Percentiles rank a stretch among this genome's conserved stretches.
Evolutionary conservation across 2,797 vertebrate genomes (phyloP).

Genomic region (Semaprochilodus insignis): DNA sequence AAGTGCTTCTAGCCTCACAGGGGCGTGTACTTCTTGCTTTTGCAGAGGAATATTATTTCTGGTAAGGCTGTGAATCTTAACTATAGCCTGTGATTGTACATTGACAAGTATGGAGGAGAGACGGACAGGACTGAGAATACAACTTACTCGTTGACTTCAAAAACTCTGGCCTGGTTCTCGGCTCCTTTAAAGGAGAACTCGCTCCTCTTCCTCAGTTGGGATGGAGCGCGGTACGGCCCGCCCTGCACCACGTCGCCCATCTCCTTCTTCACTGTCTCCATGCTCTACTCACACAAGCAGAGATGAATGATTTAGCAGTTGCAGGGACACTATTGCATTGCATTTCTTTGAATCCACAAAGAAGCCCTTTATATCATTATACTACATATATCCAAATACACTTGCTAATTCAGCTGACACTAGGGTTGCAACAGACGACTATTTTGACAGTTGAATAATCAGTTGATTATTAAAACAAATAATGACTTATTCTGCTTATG

Average conservation of each 20-base stretch:
- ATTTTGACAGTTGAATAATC: too few relatives aligned
- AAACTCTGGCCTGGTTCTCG: conserved; percentile 79
- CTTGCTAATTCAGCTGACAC: too few relatives aligned
- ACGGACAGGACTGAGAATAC: conserved; percentile 53
- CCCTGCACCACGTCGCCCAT: conserved; percentile 83
- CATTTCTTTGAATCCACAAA: too few relatives aligned
- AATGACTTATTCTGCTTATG: too few relatives aligned
- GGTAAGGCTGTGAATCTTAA: neutral
- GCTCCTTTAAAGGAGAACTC: conserved; percentile 85
- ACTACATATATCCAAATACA: too few relatives aligned
- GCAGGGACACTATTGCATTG: neutral
- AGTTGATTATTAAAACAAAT: too few relatives aligned
- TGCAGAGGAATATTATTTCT: neutral
- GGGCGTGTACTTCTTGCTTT: neutral
- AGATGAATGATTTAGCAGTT: neutral
- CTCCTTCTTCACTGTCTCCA: conserved; percentile 90
- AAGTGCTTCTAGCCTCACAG: neutral
- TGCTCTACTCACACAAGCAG: conserved; percentile 73
- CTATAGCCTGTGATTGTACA: neutral
- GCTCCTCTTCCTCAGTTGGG: conserved; percentile 87
- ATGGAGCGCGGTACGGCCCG: conserved; percentile 86
- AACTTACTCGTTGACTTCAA: conserved; percentile 88
- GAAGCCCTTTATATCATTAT: too few relatives aligned
- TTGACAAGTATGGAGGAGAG: neutral
- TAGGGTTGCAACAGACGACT: too few relatives aligned